A percentile compares a stretch with the other conserved stretches of the same genome.
phyloP scores from a whole-genome alignment of 2,888 invertebrate species.

The Cloeon dipterum region DNA sequence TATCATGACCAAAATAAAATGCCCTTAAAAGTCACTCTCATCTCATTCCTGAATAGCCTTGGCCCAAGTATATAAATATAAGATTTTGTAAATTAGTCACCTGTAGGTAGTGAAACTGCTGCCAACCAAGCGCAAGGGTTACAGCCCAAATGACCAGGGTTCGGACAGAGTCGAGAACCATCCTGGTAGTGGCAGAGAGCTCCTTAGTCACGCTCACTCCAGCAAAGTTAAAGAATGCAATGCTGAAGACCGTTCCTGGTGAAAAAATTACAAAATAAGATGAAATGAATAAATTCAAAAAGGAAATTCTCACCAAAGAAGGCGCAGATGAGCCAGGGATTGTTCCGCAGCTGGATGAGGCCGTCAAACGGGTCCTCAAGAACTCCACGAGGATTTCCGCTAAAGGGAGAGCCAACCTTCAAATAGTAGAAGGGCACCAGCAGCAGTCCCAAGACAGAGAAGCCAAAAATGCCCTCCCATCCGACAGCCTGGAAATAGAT shows the following conservation, averaged over 20 bases:
- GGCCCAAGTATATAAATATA: no score
- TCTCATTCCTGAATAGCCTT: no score
- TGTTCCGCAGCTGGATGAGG: conserved; percentile 54
- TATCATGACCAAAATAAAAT: no score
- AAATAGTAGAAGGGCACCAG: conserved; percentile 65
- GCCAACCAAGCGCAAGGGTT: conserved; percentile 51
- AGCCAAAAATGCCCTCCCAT: conserved; percentile 76
- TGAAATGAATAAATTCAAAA: not conserved
- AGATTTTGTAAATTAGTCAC: conserved; percentile 15
- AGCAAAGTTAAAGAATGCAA: conserved; percentile 83
- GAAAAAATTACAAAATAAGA: conserved; percentile 12
- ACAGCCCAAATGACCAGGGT: conserved; percentile 79
- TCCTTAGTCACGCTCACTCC: conserved; percentile 85
- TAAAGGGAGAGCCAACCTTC: conserved; percentile 50
- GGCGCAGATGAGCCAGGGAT: conserved; percentile 33
- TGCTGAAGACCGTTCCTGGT: conserved; percentile 55
- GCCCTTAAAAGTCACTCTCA: no score
- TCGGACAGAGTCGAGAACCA: conserved; percentile 73
- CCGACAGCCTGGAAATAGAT: conserved; percentile 53
- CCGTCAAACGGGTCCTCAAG: conserved; percentile 75
- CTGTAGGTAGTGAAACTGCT: conserved; percentile 55
- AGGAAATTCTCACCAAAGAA: conserved; percentile 29
- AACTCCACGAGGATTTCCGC: conserved; percentile 43
- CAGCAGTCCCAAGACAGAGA: conserved; percentile 31
- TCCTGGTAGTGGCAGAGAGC: conserved; percentile 73